Percentiles rank a stretch among this genome's conserved stretches.
Evolutionary conservation across 2,113 vertebrate species (phyloP).

Genomic region (Xyliphius kryptos): DNA sequence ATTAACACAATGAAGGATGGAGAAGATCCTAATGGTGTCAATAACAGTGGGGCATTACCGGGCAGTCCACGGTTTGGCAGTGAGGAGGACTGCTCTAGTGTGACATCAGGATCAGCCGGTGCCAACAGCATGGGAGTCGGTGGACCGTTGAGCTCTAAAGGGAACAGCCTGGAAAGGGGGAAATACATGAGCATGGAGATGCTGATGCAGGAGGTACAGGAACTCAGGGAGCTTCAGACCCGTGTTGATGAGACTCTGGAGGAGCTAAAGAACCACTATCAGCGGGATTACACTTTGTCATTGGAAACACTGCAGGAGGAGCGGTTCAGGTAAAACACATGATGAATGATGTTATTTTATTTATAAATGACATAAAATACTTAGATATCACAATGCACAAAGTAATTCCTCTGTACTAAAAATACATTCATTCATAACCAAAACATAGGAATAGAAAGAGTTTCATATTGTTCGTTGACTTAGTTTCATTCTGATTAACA

Average conservation of each 20-base stretch:
- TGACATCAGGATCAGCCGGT: constrained; percentile 91
- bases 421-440: no score
- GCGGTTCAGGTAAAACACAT: constrained; percentile 95
- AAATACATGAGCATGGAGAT: constrained; percentile 80
- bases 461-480: no score
- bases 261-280: constrained; percentile 80
- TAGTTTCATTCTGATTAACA: no score
- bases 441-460: no score
- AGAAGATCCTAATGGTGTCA: constrained; percentile 51
- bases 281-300: constrained; percentile 83
- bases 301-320: constrained; percentile 92
- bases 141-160: constrained; percentile 82
- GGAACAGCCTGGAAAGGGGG: constrained; percentile 88
- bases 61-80: constrained; percentile 88
- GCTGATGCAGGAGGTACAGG: constrained; percentile 87
- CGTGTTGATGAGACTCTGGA: constrained; percentile 86
- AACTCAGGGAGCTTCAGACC: constrained; percentile 81
- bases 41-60: constrained; percentile 69
- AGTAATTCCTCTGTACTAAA: no score
- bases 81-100: constrained; percentile 96
- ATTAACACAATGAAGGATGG: constrained; percentile 85
- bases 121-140: constrained; percentile 86
- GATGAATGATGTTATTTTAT: no score
- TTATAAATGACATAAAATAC: no score
- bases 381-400: no score